Evolutionary conservation across 1,140 invertebrate genomes (phyloP).

Genomic region (Carposina sasakii): DNA sequence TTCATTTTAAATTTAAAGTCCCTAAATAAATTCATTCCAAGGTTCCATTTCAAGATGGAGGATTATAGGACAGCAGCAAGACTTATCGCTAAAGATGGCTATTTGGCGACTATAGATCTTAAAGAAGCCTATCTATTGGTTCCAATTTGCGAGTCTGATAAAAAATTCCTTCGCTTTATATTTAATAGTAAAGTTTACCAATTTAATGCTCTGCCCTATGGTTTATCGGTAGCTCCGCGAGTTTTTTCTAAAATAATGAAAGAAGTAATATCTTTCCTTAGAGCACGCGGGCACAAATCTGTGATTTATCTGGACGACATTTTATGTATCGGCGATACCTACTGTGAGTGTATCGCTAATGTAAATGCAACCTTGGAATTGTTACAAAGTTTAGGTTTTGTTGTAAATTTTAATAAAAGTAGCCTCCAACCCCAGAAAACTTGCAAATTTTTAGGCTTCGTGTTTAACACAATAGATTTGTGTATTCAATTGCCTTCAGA

Average conservation of each 20-base stretch:
- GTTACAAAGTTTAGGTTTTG: too few relatives aligned
- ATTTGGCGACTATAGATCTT: not conserved
- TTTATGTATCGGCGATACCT: not conserved
- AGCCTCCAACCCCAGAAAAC: too few relatives aligned
- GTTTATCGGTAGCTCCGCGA: slow-evolving; percentile 1
- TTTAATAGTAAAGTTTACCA: not conserved
- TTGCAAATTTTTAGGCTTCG: too few relatives aligned
- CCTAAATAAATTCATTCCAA: slow-evolving; percentile 3
- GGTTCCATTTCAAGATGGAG: not conserved
- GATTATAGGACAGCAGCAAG: not conserved
- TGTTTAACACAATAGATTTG: too few relatives aligned
- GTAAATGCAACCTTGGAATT: not conserved
- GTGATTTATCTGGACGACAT: slow-evolving; percentile 1
- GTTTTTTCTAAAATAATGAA: slow-evolving; percentile 1
- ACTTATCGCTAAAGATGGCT: not conserved
- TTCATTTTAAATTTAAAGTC: slow-evolving; percentile 10
- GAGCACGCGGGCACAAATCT: not conserved
- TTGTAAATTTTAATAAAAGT: too few relatives aligned
- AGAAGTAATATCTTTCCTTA: not conserved
- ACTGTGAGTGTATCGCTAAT: not conserved
- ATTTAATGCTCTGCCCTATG: slow-evolving; percentile 1
- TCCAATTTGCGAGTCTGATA: not conserved
- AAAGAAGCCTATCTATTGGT: not conserved
- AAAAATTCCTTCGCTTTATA: slow-evolving; percentile 2
- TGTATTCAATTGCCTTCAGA: too few relatives aligned